Evolutionary conservation across 1,140 invertebrate genomes (phyloP).

Genomic region (Mercenaria mercenaria): DNA sequence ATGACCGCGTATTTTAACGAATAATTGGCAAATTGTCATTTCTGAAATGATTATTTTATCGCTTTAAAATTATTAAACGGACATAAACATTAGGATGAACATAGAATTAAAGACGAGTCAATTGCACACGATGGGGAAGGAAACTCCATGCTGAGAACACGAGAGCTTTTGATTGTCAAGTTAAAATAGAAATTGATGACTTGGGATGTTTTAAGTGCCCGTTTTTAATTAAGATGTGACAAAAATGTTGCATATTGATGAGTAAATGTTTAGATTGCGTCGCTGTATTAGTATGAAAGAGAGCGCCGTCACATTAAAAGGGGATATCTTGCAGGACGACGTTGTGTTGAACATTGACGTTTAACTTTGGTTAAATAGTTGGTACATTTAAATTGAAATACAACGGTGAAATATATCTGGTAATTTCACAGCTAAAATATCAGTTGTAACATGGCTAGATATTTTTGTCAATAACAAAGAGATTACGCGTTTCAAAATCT

Average conservation of each 20-base stretch:
- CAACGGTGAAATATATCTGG: too few relatives aligned
- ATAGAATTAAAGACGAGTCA: background rate
- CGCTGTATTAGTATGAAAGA: too few relatives aligned
- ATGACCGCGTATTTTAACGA: slow-evolving; percentile 24
- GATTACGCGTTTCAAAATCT: too few relatives aligned
- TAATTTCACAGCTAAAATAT: too few relatives aligned
- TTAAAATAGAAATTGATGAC: background rate
- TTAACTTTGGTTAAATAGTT: too few relatives aligned
- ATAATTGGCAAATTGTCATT: slow-evolving; percentile 7
- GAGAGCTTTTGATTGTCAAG: background rate
- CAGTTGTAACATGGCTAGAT: too few relatives aligned
- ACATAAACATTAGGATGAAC: slow-evolving; percentile 8
- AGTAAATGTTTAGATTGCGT: background rate
- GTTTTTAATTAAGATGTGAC: slow-evolving; percentile 28
- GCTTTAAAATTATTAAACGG: slow-evolving; percentile 38
- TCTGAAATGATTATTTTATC: slow-evolving; percentile 18
- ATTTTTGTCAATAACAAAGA: too few relatives aligned
- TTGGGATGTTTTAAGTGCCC: background rate
- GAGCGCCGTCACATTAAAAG: too few relatives aligned
- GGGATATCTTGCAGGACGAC: too few relatives aligned
- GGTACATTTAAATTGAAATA: too few relatives aligned
- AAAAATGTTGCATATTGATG: slow-evolving; percentile 4
- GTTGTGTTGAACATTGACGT: too few relatives aligned
- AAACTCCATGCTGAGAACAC: background rate
- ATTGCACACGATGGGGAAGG: background rate